A percentile compares a stretch with the other conserved stretches of the same genome.
Evolutionary conservation across 1,140 invertebrate species (phyloP).

Genomic region (Patella vulgata): DNA sequence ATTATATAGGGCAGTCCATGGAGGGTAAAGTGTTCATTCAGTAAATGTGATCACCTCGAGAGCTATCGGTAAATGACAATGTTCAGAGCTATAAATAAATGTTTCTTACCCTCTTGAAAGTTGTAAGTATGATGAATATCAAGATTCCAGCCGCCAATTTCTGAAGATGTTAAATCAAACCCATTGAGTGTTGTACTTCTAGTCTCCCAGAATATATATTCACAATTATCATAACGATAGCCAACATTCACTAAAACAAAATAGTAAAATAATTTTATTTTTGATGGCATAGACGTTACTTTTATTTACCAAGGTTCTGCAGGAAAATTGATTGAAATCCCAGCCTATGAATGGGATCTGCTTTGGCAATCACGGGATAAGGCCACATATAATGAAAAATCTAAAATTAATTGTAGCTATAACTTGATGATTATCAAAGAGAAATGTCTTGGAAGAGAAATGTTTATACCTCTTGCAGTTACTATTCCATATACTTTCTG

Average conservation of each 20-base stretch:
- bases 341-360: background rate
- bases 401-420: too few species aligned
- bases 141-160: conserved; percentile 96
- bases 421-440: background rate
- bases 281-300: background rate
- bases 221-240: conserved; percentile 93
- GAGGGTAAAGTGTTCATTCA: too few species aligned
- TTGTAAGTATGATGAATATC: conserved; percentile 98
- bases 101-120: conserved; percentile 85
- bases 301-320: background rate
- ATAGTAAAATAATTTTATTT: background rate
- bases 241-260: conserved; percentile 86
- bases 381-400: too few species aligned
- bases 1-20: too few species aligned
- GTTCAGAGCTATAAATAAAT: too few species aligned
- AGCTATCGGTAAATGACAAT: too few species aligned
- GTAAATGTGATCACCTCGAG: too few species aligned
- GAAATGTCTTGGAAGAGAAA: background rate
- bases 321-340: background rate
- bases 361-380: too few species aligned
- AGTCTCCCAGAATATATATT: conserved; percentile 93
- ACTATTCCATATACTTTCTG: conserved; percentile 84
- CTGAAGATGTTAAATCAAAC: conserved; percentile 95
- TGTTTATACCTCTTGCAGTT: conserved; percentile 62
- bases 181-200: conserved; percentile 94